Conservation (phyloP, 2,113 vertebrate genomes). For the Apeltes quadracus region DNA sequence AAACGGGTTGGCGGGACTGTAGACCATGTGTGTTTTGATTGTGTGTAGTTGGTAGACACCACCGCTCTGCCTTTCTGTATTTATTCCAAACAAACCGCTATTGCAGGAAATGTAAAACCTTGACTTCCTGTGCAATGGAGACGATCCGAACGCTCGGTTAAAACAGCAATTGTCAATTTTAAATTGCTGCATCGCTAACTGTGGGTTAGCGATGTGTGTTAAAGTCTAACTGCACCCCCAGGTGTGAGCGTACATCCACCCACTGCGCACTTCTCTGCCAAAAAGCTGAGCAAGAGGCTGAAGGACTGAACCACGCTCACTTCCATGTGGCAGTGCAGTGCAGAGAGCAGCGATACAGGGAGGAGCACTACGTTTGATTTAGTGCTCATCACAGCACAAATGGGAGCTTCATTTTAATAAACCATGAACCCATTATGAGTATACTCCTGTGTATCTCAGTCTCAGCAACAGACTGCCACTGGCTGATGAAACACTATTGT, state of each 20-base stretch:
- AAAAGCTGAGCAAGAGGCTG: too few relatives aligned
- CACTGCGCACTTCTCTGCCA: too few relatives aligned
- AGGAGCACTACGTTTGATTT: too few relatives aligned
- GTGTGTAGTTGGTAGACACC: conserved; percentile 48
- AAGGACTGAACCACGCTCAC: neutral
- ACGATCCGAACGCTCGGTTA: conserved; percentile 32
- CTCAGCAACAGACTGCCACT: neutral
- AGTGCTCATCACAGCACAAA: too few relatives aligned
- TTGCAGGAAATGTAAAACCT: conserved; percentile 55
- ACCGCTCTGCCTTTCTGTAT: conserved; percentile 49
- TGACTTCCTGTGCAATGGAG: conserved; percentile 44
- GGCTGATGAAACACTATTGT: neutral
- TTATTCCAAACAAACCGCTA: conserved; percentile 51
- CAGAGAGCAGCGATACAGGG: too few relatives aligned
- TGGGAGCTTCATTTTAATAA: neutral
- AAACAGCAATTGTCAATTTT: neutral
- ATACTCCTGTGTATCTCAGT: neutral
- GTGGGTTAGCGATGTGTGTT: too few relatives aligned
- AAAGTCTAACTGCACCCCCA: neutral
- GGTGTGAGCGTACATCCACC: neutral
- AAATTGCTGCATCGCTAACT: conserved; percentile 23
- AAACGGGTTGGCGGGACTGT: conserved; percentile 37
- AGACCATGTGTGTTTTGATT: conserved; percentile 46
- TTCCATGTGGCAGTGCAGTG: neutral
- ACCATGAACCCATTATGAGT: neutral